These are phyloP conservation scores for Clarias gariepinus DNA, from an alignment of 2,113 vertebrate genomes.

Conservation along the genomic window DNA sequence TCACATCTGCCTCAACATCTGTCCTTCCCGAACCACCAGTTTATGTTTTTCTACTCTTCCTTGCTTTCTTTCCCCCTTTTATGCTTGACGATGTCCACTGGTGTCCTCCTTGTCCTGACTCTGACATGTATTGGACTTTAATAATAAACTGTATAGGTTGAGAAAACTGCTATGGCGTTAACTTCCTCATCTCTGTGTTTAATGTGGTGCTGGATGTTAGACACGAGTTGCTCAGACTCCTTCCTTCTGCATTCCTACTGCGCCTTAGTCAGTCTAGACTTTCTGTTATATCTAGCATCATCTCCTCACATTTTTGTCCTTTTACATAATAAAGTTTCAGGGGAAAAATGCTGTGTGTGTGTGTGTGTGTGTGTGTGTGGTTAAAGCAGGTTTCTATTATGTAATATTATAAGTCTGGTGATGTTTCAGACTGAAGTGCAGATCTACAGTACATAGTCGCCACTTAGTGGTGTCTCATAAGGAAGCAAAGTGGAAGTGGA, in stretches of 20 bases:
- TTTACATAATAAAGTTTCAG: not conserved
- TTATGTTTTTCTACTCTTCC: not conserved
- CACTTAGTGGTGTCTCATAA: conserved; percentile 1
- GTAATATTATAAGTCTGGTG: not conserved
- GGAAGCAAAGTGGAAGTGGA: not conserved
- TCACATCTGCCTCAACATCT: not conserved
- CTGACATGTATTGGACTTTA: not conserved
- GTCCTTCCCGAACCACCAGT: too few relatives aligned
- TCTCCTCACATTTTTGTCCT: not conserved
- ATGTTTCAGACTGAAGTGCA: not conserved
- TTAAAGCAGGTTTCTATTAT: not conserved
- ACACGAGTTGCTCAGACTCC: conserved; percentile 5
- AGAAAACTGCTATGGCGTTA: not conserved
- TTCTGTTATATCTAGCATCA: not conserved
- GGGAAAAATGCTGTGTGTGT: not conserved
- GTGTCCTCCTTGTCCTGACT: not conserved
- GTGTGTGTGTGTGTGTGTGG: not conserved
- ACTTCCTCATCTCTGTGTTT: not conserved
- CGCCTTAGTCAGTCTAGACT: not conserved
- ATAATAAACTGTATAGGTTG: not conserved
- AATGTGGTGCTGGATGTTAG: not conserved
- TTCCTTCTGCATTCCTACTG: not conserved
- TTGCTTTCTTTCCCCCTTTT: not conserved
- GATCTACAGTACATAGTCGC: not conserved
- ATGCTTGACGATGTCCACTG: not conserved